These are phyloP conservation scores for Hydrozoanthus tunicans DNA, from an alignment of 64 coral and sea anemone species.

Conservation along the genomic window DNA sequence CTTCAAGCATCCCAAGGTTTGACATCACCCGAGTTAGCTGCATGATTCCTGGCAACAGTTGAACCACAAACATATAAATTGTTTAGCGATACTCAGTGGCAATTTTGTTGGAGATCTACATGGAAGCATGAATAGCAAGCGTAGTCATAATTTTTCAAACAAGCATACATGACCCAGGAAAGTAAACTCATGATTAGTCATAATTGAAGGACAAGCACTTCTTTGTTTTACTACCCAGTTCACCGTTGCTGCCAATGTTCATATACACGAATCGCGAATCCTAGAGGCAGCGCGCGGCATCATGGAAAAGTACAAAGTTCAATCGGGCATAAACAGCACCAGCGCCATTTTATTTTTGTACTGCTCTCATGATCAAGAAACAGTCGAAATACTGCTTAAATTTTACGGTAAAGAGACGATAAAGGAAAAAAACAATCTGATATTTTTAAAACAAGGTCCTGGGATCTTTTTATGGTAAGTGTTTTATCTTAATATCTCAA, in stretches of 20 bases:
- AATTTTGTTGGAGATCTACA: no score
- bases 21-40: constrained; percentile 82
- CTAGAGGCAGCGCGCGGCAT: background rate
- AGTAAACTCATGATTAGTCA: no score
- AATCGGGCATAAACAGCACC: constrained; percentile 4
- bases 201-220: no score
- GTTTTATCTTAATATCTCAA: constrained; percentile 19
- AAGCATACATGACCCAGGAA: no score
- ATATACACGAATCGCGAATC: background rate
- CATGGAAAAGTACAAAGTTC: background rate
- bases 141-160: no score
- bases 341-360: constrained; percentile 10
- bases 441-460: constrained; percentile 18
- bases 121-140: no score
- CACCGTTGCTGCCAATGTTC: no score
- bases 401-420: constrained; percentile 14
- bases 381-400: constrained; percentile 10
- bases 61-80: background rate
- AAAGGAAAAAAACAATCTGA: background rate
- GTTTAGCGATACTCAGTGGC: background rate
- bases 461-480: constrained; percentile 13
- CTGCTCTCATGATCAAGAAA: constrained; percentile 9
- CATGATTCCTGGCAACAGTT: constrained; percentile 53
- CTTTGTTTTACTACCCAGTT: no score
- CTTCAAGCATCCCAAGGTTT: constrained; percentile 95